These are phyloP conservation scores for Orycteropus afer DNA, from an alignment of 2,113 vertebrate genomes.

Conservation along the genomic window DNA sequence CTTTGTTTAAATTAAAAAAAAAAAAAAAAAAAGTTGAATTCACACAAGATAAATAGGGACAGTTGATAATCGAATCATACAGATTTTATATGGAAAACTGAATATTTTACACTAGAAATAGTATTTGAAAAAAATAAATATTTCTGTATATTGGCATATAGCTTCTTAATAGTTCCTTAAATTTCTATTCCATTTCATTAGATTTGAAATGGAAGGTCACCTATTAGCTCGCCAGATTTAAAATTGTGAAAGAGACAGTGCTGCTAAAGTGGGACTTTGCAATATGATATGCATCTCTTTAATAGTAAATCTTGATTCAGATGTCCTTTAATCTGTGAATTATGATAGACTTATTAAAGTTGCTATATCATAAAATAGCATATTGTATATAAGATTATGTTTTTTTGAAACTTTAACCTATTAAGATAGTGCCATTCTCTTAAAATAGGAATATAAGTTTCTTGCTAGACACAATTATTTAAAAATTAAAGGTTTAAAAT, in stretches of 20 bases:
- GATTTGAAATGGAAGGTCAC: not conserved
- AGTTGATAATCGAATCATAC: constrained; percentile 80
- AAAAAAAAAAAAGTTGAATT: constrained; percentile 67
- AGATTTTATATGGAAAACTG: constrained; percentile 76
- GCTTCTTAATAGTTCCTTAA: constrained; percentile 5
- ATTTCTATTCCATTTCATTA: not conserved
- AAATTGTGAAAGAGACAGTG: not conserved
- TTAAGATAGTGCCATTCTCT: constrained; percentile 1
- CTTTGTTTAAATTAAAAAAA: constrained; percentile 82
- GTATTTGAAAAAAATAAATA: constrained; percentile 57
- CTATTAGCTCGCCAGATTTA: not conserved
- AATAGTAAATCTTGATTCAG: not conserved
- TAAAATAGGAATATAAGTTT: constrained; percentile 25
- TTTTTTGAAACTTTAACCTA: constrained; percentile 46
- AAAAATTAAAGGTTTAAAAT: constrained; percentile 47
- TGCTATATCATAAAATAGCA: not conserved
- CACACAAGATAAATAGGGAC: constrained; percentile 80
- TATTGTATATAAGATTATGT: not conserved
- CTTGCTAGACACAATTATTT: constrained; percentile 27
- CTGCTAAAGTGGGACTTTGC: not conserved
- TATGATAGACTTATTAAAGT: not conserved
- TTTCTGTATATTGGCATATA: constrained; percentile 21
- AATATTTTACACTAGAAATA: constrained; percentile 68
- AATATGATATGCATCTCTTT: not conserved
- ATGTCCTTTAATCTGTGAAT: not conserved